These are phyloP conservation scores for Rhinolophus sinicus DNA, from an alignment of 2,113 vertebrate genomes.

Conservation along the genomic window DNA sequence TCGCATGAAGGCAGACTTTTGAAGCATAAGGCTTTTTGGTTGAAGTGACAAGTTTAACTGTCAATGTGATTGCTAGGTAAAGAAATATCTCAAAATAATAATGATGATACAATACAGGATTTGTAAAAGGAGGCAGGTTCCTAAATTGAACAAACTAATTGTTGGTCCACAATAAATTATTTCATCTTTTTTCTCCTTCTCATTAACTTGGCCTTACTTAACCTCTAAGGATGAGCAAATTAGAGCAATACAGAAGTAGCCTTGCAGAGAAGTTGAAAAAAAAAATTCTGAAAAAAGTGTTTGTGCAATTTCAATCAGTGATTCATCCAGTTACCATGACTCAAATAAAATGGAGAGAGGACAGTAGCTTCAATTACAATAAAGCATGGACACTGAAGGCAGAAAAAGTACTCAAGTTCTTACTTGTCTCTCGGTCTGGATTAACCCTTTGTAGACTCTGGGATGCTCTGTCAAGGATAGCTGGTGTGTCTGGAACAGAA, in stretches of 20 bases:
- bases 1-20: background rate
- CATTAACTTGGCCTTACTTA: conserved; percentile 6
- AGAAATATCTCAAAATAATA: background rate
- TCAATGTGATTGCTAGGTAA: background rate
- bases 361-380: background rate
- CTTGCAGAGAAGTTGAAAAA: background rate
- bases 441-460: conserved; percentile 50
- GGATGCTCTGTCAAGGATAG: background rate
- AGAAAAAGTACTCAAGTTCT: conserved; percentile 47
- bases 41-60: background rate
- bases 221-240: background rate
- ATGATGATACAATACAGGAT: background rate
- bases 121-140: background rate
- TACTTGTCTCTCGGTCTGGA: conserved; percentile 57
- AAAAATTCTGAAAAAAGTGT: background rate
- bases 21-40: background rate
- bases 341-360: background rate
- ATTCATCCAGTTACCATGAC: background rate
- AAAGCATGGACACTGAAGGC: background rate
- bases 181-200: background rate
- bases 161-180: background rate
- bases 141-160: conserved; percentile 15
- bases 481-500: conserved; percentile 60
- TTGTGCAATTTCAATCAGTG: background rate
- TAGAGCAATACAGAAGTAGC: background rate